Evolutionary conservation across 2,797 vertebrate genomes (phyloP), one percentile per base, ranked within the genome.

Genomic region (Chrosomus eos): DNA sequence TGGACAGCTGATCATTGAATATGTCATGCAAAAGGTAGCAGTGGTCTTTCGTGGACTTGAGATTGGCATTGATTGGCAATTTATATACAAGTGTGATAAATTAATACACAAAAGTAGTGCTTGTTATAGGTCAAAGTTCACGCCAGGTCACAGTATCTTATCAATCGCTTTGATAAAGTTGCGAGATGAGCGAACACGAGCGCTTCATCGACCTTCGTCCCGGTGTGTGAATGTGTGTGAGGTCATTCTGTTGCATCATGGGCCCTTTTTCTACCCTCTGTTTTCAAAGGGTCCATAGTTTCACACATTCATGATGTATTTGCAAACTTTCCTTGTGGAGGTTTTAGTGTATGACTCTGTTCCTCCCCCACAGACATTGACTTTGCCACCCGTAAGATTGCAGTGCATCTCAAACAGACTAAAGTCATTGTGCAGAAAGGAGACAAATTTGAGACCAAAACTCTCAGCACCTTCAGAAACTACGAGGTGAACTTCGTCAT

Each of bases 311-410:
- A 4, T 38, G 60, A 16, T 28, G 14, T 7, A 6, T 51, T 36
- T 23, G 19, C 16, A n/a, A 2, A 8, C 3, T 36, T n/a, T 19
- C 28, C 19, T 9, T 10, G n/a, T 38, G 19, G 3, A 68, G 7
- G 10, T 3, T 68, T 21, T 4, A 23, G 18, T 66, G 5, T 26
- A 1, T 58, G 18, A 58, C 43, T 67, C 6, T 74, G 5, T 85
- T 31, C 68, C 62, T 3, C 70, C 89, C 88, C 87, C 77, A 62
- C 89, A 99, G 97, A 94, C 88, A 97, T 98, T 79, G 97, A 98
- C 92, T 97, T 99, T 93, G 96, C 97, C 2, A 98, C 97, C 80
- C 96, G 97, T 76, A 98, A 98, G 94, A 96, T 99, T 60, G 97
- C 97, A 7, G 86, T 92, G 18, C 94, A 93, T 72, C 93, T 99